These are phyloP conservation scores for Brachirus orientalis DNA, from an alignment of 2,113 vertebrate species.

Conservation along the genomic window DNA sequence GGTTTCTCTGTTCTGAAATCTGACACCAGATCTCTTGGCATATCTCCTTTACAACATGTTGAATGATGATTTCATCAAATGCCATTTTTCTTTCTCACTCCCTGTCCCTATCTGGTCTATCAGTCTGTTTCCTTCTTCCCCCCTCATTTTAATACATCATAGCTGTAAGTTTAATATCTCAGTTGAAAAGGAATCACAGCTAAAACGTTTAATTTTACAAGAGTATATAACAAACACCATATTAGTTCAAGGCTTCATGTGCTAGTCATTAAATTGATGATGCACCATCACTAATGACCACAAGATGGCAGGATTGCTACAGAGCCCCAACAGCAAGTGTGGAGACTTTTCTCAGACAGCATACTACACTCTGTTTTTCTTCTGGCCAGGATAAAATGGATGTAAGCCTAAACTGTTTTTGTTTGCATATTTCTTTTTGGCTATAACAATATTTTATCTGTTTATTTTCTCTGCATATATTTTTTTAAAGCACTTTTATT, in stretches of 20 bases:
- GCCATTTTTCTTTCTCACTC: conserved; percentile 10
- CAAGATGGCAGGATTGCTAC: conserved; percentile 36
- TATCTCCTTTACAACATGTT: neutral
- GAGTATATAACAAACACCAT: too few relatives aligned
- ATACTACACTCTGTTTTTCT: too few relatives aligned
- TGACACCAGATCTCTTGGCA: conserved; percentile 20
- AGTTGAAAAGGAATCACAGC: too few relatives aligned
- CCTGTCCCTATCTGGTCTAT: neutral
- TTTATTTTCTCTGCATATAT: too few relatives aligned
- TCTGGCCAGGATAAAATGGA: too few relatives aligned
- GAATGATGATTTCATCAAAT: neutral
- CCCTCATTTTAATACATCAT: neutral
- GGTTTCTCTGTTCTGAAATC: neutral
- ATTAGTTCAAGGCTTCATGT: neutral
- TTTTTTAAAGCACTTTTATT: too few relatives aligned
- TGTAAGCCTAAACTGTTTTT: too few relatives aligned
- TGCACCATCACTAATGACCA: conserved; percentile 7
- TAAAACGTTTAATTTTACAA: too few relatives aligned
- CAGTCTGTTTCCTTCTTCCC: neutral
- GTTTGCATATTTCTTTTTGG: too few relatives aligned
- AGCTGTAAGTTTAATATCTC: neutral
- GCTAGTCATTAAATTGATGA: neutral
- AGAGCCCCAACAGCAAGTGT: neutral
- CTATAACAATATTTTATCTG: too few relatives aligned
- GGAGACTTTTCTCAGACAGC: neutral